Conservation (phyloP, 2,888 invertebrate species). For the Tubiluchus corallicola region DNA sequence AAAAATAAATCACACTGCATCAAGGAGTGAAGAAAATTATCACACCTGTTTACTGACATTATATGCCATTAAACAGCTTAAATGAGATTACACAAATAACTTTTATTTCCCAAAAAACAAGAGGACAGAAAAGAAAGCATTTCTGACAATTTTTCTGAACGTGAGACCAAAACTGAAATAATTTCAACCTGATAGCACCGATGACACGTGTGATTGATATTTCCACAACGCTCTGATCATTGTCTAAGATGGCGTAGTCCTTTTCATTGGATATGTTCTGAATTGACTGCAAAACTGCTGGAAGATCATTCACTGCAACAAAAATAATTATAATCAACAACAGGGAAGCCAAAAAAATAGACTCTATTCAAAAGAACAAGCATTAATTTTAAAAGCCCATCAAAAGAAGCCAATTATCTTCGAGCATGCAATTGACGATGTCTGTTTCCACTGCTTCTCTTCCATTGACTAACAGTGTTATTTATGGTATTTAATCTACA, state of each 20-base stretch:
- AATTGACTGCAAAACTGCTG: constrained; percentile 51
- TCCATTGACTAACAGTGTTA: no score
- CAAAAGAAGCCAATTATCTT: no score
- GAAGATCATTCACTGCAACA: constrained; percentile 47
- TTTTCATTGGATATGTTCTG: constrained; percentile 56
- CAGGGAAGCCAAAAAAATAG: constrained; percentile 20
- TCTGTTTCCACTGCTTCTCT: no score
- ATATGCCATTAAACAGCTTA: no score
- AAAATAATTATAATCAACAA: not conserved
- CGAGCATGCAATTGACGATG: no score
- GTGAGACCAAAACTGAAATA: not conserved
- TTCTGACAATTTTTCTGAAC: not conserved
- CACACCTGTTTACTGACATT: no score
- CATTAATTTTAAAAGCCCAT: no score
- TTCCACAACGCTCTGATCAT: constrained; percentile 85
- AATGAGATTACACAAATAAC: no score
- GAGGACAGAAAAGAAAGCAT: not conserved
- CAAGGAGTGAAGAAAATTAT: no score
- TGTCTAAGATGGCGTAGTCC: constrained; percentile 64
- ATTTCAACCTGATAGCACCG: constrained; percentile 52
- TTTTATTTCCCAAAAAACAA: not conserved
- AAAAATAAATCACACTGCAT: no score
- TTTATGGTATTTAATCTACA: no score
- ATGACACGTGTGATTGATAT: constrained; percentile 79
- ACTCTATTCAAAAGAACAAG: no score